Base-by-base conservation (phyloP, 1,140 invertebrate species). In the Bombus difficillimus region DNA sequence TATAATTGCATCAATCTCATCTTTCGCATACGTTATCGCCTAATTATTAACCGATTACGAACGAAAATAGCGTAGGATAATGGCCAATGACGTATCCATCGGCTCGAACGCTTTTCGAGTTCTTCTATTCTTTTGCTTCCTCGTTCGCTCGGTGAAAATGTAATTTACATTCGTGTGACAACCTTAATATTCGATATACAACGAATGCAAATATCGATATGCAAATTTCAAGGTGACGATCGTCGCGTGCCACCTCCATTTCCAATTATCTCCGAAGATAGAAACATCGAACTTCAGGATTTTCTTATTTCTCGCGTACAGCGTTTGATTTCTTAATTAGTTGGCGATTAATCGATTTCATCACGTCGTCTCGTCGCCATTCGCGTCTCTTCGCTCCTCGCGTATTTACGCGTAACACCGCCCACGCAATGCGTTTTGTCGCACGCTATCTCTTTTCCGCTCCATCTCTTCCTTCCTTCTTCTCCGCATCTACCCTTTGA, bases 381-480 rank as follows among this genome's bases (percentile, higher is more conserved):
- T 22, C 25, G 37, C 39, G 68, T 73, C 43, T 39, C 68, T 25
- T 32, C 12, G 25, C 12, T 47, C 8, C 53, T 28, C 80, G 32
- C 32, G 73, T 66, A 66, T 62, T 62, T n/a, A 59, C 39, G n/a
- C 57, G 25, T 43, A 43, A 28, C n/a, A 41, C 13, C 53, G 18
- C 62, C 87, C 83, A 89, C 88, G 86, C 66, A 43, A 37, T 37
- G 73, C 76, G 77, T 34, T 25, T 37, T 9, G 47, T 22, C 47
- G 47, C 18, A 8, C 18, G 25, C 68, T 77, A 77, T 84, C 83
- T 73, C 72, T 78, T 87, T 83, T 75, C 83, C 72, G 78, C 81
- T 81, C 25, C 8, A 69, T 85, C 72, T 73, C 41, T 87, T 86
- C 78, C 66, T 75, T 81, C 85, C 79, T 39, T 83, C 84, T 78